Evolutionary conservation across 1,140 invertebrate species (phyloP), one percentile per base, ranked within the genome.

Genomic region (Rhagoletis pomonella): DNA sequence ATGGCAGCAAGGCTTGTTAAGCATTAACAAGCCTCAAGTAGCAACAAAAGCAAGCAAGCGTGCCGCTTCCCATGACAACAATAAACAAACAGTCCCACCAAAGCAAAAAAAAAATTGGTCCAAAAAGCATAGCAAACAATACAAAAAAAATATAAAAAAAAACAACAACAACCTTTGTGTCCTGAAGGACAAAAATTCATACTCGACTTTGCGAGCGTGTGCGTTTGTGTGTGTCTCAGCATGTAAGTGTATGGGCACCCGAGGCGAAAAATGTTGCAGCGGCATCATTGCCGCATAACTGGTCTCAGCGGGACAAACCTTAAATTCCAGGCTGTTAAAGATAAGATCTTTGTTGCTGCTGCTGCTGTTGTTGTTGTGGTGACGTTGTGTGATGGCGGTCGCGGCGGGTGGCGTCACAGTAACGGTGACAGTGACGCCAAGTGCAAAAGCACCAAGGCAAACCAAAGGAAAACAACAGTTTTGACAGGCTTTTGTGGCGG

Each of bases 121-220:
- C 64, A 88, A 90, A 90, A 90, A 89, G 87, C 87, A 89, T 87
- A 89, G 88, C 87, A 90, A 90, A 89, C 47, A 85, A 88, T 85
- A 85, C 62, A 69, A 85, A 59, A 86, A 39, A 87, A 29, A 29
- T n/a, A n/a, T n/a, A n/a, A n/a, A n/a, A n/a, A n/a, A n/a, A 89
- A 90, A 89, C 89, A 88, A 90, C 14, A 90, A 89, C 89, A 88
- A 90, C 7, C 7, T 77, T 55, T 55, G 47, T 42, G n/a, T 81
- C 47, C 47, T 81, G 17, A 55, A 81, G 73, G 44, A 81, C 19
- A 19, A 81, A 81, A 55, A 19, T 81, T 81, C 73, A 55, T 55
- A 7, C 47, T 81, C 73, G 10, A n/a, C 73, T 55, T 19, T 55
- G 47, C 55, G 55, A 55, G 47, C 50, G 14, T 81, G 73, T n/a